Conservation (phyloP, 2,888 invertebrate genomes). For the Lucinisca nassula region DNA sequence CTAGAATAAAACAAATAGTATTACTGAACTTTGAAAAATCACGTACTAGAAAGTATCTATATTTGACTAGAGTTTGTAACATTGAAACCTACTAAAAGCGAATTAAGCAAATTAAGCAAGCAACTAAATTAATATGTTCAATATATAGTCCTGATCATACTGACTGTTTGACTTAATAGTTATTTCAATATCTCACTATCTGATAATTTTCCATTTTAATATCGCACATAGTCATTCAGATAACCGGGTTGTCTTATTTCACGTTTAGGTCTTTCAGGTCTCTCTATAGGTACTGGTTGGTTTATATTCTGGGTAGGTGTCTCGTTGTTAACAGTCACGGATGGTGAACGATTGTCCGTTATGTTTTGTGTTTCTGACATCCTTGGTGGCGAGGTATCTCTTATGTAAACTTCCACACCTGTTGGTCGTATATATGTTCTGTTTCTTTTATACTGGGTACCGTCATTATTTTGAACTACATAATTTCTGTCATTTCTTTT, state of each 20-base stretch:
- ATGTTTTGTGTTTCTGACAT: neutral
- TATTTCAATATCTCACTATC: neutral
- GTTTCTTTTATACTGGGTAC: conserved; percentile 30
- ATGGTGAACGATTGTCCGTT: neutral
- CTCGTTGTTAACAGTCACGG: neutral
- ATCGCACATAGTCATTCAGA: conserved; percentile 16
- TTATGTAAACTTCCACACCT: neutral
- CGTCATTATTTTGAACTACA: neutral
- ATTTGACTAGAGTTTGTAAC: neutral
- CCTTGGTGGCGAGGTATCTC: conserved; percentile 28
- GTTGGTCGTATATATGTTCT: conserved; percentile 41
- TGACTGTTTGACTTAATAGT: neutral
- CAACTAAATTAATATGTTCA: neutral
- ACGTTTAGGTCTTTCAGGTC: conserved; percentile 10
- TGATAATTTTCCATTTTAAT: neutral
- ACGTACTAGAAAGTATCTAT: neutral
- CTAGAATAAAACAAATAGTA: neutral
- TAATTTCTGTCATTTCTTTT: conserved; percentile 13
- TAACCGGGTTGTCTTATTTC: neutral
- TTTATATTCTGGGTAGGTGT: neutral
- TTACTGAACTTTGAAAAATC: neutral
- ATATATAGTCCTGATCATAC: neutral
- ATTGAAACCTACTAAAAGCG: neutral
- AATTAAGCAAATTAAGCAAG: neutral
- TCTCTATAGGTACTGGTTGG: neutral